phyloP scores from a whole-genome alignment of 2,888 invertebrate genomes.

The Agrilus biguttatus region DNA sequence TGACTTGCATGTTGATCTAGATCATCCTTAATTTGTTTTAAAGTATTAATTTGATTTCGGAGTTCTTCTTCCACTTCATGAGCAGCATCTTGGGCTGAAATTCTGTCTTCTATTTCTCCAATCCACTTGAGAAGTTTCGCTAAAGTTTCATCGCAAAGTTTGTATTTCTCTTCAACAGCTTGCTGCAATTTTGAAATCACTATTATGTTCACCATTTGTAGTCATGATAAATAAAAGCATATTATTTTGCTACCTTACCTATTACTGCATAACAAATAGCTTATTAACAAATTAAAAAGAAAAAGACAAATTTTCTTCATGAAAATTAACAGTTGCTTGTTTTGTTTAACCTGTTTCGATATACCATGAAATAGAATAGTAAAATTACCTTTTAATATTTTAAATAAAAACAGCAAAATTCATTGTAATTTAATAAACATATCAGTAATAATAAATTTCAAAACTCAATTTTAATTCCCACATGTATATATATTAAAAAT shows the following conservation, averaged over 20 bases:
- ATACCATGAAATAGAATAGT: no score
- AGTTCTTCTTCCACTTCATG: conserved; percentile 77
- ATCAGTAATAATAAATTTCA: background rate
- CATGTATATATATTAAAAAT: background rate
- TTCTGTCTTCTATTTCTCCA: conserved; percentile 64
- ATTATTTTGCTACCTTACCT: background rate
- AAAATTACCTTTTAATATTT: no score
- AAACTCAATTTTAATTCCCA: background rate
- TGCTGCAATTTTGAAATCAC: conserved; percentile 46
- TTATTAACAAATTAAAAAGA: background rate
- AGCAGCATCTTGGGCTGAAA: conserved; percentile 74
- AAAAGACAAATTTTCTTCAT: background rate
- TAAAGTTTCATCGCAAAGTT: conserved; percentile 75
- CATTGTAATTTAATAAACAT: no score
- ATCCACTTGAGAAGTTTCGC: conserved; percentile 80
- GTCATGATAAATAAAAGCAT: background rate
- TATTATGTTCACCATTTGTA: background rate
- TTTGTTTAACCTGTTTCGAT: no score
- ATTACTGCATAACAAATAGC: no score
- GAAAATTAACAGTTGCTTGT: no score
- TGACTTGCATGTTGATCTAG: conserved; percentile 73
- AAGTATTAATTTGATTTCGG: conserved; percentile 74
- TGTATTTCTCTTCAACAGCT: conserved; percentile 91
- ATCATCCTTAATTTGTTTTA: conserved; percentile 85
- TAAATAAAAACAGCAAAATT: no score